Evolutionary conservation across 2,888 invertebrate genomes (phyloP).

Genomic region (Napeogenes inachia): DNA sequence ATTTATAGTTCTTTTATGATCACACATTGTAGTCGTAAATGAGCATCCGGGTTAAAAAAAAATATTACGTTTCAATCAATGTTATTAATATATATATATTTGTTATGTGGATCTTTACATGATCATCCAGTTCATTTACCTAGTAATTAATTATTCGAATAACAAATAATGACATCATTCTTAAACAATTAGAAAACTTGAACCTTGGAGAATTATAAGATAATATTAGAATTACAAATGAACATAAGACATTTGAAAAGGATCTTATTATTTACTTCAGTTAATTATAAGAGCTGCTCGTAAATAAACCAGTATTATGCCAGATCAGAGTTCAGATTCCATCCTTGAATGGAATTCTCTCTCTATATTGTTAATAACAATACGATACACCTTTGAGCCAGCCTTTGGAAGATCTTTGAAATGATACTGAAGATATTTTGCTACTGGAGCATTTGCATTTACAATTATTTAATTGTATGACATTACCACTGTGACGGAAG

Average conservation of each 20-base stretch:
- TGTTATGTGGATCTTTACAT: too few relatives aligned
- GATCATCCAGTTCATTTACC: constrained; percentile 20
- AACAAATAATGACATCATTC: too few relatives aligned
- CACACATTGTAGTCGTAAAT: too few relatives aligned
- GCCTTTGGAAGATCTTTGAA: background rate
- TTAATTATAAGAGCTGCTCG: background rate
- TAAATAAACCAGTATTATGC: constrained; percentile 17
- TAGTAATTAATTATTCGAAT: background rate
- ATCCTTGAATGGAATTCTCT: constrained; percentile 28
- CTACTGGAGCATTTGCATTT: too few relatives aligned
- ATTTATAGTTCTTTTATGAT: too few relatives aligned
- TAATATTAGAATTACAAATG: background rate
- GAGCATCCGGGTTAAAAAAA: too few relatives aligned
- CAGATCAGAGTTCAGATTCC: constrained; percentile 31
- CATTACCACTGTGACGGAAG: too few relatives aligned
- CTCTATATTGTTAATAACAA: constrained; percentile 19
- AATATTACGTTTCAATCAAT: too few relatives aligned
- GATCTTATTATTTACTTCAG: too few relatives aligned
- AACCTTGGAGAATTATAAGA: constrained; percentile 3
- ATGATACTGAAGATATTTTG: background rate
- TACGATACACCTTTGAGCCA: constrained; percentile 19
- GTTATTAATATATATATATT: too few relatives aligned
- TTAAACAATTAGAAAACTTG: constrained; percentile 2
- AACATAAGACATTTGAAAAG: too few relatives aligned
- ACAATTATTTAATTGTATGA: too few relatives aligned